A percentile compares a stretch with the other conserved stretches of the same genome.
phyloP scores from a whole-genome alignment of 1,140 invertebrate species.

The Chrysopa pallens region DNA sequence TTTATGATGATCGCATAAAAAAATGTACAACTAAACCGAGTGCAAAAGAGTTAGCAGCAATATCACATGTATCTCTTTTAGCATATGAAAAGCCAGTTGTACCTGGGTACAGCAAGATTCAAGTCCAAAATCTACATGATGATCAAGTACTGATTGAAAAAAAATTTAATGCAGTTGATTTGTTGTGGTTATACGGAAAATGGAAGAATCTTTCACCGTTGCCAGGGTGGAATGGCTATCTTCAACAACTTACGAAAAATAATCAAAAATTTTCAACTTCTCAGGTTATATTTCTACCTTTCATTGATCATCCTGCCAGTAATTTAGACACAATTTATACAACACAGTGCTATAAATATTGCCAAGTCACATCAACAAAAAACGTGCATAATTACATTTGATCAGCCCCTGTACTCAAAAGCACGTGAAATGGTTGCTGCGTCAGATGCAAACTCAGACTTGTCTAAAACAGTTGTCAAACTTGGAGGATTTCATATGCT shows the following conservation, averaged over 20 bases:
- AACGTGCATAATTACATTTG: constrained; percentile 16
- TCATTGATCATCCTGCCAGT: constrained; percentile 7
- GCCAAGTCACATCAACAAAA: constrained; percentile 7
- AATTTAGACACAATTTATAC: constrained; percentile 9
- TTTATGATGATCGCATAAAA: background rate
- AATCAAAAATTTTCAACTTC: constrained; percentile 7
- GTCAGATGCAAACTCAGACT: constrained; percentile 1
- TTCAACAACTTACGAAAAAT: constrained; percentile 9
- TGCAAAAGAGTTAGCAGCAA: background rate
- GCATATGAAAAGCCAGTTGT: background rate
- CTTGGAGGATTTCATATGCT: constrained; percentile 18
- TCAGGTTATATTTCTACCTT: constrained; percentile 8
- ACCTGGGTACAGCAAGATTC: background rate
- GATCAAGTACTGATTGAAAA: constrained; percentile 11
- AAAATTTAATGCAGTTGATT: constrained; percentile 11
- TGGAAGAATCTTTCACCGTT: constrained; percentile 8
- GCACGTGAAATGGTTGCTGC: constrained; percentile 11
- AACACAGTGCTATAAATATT: constrained; percentile 3
- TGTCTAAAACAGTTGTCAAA: constrained; percentile 8
- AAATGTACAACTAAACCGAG: background rate
- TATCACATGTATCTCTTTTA: background rate
- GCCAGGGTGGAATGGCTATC: constrained; percentile 15
- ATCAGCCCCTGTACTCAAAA: constrained; percentile 17
- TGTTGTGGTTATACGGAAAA: constrained; percentile 17
- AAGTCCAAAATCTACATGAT: constrained; percentile 11